phyloP scores from a whole-genome alignment of 1,140 invertebrate genomes.

The Bilobella aurantiaca region DNA sequence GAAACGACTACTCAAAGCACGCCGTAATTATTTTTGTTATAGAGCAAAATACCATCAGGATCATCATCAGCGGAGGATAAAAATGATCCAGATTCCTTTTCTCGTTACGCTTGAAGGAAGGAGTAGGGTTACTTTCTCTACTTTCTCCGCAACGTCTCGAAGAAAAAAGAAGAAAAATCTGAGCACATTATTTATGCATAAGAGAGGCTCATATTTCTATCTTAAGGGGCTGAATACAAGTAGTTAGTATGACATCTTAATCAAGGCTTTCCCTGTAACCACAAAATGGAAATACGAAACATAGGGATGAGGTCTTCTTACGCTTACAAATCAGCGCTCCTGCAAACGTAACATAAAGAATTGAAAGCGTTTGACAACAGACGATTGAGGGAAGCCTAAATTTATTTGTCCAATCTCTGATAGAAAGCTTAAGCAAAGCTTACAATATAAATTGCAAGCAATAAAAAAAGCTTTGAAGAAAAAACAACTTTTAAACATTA shows the following conservation, averaged over 20 bases:
- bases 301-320: too few species aligned
- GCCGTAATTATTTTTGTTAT: not conserved
- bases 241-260: slow-evolving; percentile 4
- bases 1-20: not conserved
- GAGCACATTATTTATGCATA: slow-evolving; percentile 8
- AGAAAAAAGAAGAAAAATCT: not conserved
- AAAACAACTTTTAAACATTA: too few species aligned
- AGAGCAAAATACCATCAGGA: slow-evolving; percentile 1
- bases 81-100: slow-evolving; percentile 1
- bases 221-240: not conserved
- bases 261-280: not conserved
- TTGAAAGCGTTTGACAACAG: too few species aligned
- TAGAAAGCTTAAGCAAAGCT: too few species aligned
- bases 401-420: too few species aligned
- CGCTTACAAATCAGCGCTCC: too few species aligned
- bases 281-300: too few species aligned
- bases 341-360: too few species aligned
- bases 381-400: too few species aligned
- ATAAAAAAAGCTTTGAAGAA: too few species aligned
- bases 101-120: not conserved
- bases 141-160: not conserved
- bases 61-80: not conserved
- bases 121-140: not conserved
- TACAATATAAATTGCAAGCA: too few species aligned
- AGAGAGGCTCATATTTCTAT: not conserved